These are phyloP conservation scores for Nothobranchius furzeri DNA, from an alignment of 2,113 vertebrate species.

Conservation along the genomic window DNA sequence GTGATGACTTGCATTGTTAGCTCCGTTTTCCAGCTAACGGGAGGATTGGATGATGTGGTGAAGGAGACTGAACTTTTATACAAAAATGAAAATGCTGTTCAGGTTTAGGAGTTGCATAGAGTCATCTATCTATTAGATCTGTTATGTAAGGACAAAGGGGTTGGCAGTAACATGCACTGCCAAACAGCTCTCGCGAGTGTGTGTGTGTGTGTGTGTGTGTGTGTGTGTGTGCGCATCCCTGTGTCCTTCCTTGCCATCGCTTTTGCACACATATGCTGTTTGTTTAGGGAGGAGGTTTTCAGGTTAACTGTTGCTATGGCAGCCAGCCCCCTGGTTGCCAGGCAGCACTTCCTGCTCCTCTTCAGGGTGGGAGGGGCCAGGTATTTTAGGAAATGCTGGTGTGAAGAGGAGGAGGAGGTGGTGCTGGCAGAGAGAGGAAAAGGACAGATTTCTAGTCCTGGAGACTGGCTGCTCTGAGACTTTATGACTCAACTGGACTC, in stretches of 20 bases:
- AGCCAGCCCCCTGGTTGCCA: conserved; percentile 66
- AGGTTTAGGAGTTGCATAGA: too few species aligned
- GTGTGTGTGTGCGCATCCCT: background rate
- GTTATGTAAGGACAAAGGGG: too few species aligned
- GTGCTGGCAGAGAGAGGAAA: conserved; percentile 9
- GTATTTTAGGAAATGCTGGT: conserved; percentile 71
- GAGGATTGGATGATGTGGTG: too few species aligned
- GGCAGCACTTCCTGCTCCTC: conserved; percentile 73
- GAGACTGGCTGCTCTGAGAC: conserved; percentile 18
- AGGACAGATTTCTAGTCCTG: conserved; percentile 23
- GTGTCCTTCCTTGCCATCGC: conserved; percentile 3
- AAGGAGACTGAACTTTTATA: too few species aligned
- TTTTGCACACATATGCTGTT: conserved; percentile 43
- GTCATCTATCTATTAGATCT: too few species aligned
- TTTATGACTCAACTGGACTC: conserved; percentile 6
- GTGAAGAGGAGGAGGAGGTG: conserved; percentile 49
- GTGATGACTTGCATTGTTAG: too few species aligned
- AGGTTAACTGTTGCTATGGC: conserved; percentile 70
- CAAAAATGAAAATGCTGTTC: too few species aligned
- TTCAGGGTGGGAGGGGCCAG: conserved; percentile 58
- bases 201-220: too few species aligned
- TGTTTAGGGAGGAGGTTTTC: conserved; percentile 66
- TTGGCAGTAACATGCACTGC: too few species aligned
- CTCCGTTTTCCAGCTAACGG: too few species aligned
- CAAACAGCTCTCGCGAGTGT: too few species aligned